phyloP scores from a whole-genome alignment of 2,888 invertebrate species.

The Sarcophaga carnaria region DNA sequence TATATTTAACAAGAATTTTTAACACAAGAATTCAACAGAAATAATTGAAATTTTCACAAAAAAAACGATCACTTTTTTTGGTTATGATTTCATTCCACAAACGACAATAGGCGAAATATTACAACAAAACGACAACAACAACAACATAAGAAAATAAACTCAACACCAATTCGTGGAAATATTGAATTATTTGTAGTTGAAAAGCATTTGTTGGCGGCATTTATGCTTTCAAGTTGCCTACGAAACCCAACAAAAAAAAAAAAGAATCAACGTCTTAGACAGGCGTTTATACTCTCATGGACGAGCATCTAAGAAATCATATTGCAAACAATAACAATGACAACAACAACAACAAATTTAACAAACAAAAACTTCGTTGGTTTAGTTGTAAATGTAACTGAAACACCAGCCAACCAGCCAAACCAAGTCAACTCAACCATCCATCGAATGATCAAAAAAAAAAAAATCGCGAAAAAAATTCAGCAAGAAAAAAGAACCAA shows the following conservation, averaged over 20 bases:
- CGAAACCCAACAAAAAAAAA: background rate
- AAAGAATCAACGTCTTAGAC: constrained; percentile 15
- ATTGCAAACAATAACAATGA: constrained; percentile 42
- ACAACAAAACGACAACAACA: constrained; percentile 32
- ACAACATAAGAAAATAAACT: constrained; percentile 2
- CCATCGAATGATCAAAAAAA: constrained; percentile 13
- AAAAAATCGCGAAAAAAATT: background rate
- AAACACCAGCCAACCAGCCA: constrained; percentile 14
- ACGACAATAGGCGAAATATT: background rate
- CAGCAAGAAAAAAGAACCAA: background rate
- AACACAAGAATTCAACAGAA: constrained; percentile 3
- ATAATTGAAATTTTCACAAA: constrained; percentile 40
- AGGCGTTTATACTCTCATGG: constrained; percentile 3
- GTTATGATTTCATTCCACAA: constrained; percentile 34
- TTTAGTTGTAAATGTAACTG: constrained; percentile 48
- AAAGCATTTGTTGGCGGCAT: constrained; percentile 51
- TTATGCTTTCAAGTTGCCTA: constrained; percentile 57
- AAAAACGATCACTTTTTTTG: constrained; percentile 29
- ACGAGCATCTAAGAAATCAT: constrained; percentile 30
- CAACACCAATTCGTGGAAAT: constrained; percentile 29
- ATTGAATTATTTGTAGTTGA: constrained; percentile 3
- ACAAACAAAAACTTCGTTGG: constrained; percentile 23
- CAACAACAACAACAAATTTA: too few relatives aligned
- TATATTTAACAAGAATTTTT: constrained; percentile 42
- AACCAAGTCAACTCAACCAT: background rate